phyloP scores from a whole-genome alignment of 2,888 invertebrate species.

The Melangyna quadrimaculata region DNA sequence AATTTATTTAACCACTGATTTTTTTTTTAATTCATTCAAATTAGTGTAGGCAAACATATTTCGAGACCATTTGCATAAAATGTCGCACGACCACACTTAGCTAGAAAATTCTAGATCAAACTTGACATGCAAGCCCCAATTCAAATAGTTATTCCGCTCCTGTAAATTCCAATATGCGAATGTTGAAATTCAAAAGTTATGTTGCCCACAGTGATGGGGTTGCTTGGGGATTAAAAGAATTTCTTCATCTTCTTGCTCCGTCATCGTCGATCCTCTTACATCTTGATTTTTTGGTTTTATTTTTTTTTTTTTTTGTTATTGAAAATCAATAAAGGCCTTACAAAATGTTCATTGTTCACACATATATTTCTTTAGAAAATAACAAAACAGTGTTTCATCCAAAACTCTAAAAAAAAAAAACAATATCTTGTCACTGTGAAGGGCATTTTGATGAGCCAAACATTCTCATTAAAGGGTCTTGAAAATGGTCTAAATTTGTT shows the following conservation, averaged over 20 bases:
- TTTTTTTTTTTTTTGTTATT: slow-evolving; percentile 46
- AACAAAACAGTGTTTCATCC: not conserved
- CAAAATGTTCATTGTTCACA: not conserved
- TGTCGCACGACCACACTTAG: too few species aligned
- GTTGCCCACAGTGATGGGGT: not conserved
- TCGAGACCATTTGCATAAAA: too few species aligned
- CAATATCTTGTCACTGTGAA: slow-evolving; percentile 34
- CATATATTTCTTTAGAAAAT: not conserved
- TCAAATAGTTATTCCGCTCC: not conserved
- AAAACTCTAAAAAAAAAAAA: not conserved
- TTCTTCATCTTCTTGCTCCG: slow-evolving; percentile 24
- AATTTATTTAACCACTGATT: too few species aligned
- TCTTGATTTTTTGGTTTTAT: slow-evolving; percentile 6
- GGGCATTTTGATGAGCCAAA: slow-evolving; percentile 61
- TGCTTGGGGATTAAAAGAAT: slow-evolving; percentile 42
- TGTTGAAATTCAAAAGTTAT: slow-evolving; percentile 58
- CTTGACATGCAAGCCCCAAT: not conserved
- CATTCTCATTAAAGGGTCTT: slow-evolving; percentile 41
- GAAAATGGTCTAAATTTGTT: slow-evolving; percentile 23
- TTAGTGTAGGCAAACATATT: too few species aligned
- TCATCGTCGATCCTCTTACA: slow-evolving; percentile 11
- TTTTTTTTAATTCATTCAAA: too few species aligned
- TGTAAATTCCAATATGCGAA: slow-evolving; percentile 16
- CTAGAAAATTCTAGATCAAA: too few species aligned
- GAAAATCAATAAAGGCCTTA: slow-evolving; percentile 54